These are phyloP conservation scores for Apus apus DNA, from an alignment of 2,113 vertebrate genomes.

Conservation along the genomic window DNA sequence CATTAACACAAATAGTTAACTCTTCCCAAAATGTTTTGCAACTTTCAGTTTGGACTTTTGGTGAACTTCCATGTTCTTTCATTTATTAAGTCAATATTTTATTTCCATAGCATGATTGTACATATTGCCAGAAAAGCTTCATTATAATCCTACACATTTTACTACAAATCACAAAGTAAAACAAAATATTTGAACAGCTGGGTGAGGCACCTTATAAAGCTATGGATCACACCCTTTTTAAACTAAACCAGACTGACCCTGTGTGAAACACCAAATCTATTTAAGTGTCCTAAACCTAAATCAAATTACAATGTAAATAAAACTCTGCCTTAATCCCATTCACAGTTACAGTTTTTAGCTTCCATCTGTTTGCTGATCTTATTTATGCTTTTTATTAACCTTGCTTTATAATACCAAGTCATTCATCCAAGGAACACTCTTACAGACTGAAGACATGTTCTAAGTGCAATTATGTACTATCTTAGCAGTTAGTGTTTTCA, in stretches of 20 bases:
- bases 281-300: constrained; percentile 59
- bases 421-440: constrained; percentile 2
- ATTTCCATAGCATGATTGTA: constrained; percentile 69
- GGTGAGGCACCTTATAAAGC: constrained; percentile 70
- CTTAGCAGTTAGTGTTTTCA: neutral
- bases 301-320: constrained; percentile 54
- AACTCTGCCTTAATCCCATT: constrained; percentile 61
- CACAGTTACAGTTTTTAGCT: constrained; percentile 45
- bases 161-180: constrained; percentile 76
- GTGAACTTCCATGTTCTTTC: constrained; percentile 68
- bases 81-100: constrained; percentile 74
- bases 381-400: constrained; percentile 17
- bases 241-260: constrained; percentile 64
- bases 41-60: constrained; percentile 65
- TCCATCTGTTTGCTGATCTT: constrained; percentile 59
- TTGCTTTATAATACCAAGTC: neutral
- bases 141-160: constrained; percentile 74
- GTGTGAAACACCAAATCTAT: constrained; percentile 55
- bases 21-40: constrained; percentile 13
- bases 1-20: constrained; percentile 48
- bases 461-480: neutral
- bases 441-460: neutral
- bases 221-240: constrained; percentile 69
- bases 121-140: constrained; percentile 72
- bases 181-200: constrained; percentile 82